Percentiles rank a stretch among this genome's conserved stretches.
Conservation (phyloP, 2,888 invertebrate genomes). For the Apoda limacodes region DNA sequence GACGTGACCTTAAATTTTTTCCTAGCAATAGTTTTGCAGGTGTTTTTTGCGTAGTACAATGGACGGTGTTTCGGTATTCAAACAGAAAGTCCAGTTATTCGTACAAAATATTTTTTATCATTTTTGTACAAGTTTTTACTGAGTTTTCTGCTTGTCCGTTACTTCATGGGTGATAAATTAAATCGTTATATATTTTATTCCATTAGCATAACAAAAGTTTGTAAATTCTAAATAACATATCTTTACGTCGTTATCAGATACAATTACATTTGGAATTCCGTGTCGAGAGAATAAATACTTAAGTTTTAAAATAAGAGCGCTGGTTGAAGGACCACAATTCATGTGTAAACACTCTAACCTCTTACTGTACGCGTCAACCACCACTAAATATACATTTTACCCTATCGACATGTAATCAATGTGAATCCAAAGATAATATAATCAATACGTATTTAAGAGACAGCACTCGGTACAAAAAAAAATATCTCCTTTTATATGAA, state of each 20-base stretch:
- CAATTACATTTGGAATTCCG: conserved; percentile 13
- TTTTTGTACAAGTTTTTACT: too few species aligned
- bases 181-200: conserved; percentile 12
- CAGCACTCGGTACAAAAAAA: too few species aligned
- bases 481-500: too few species aligned
- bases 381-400: conserved; percentile 10
- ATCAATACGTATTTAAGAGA: too few species aligned
- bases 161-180: too few species aligned
- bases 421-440: conserved; percentile 12
- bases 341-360: too few species aligned
- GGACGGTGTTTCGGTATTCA: too few species aligned
- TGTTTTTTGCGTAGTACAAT: too few species aligned
- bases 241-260: conserved; percentile 13
- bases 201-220: conserved; percentile 12
- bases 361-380: too few species aligned
- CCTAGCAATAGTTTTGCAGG: conserved; percentile 18
- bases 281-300: conserved; percentile 15
- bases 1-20: conserved; percentile 15
- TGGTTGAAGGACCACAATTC: too few species aligned
- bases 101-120: conserved; percentile 15
- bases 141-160: too few species aligned
- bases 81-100: conserved; percentile 5
- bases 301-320: conserved; percentile 12
- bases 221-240: conserved; percentile 11
- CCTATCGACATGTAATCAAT: conserved; percentile 17